Evolutionary conservation across 2,797 vertebrate genomes (phyloP), one percentile per base, ranked within the genome.

Genomic region (Sphenodon punctatus): DNA sequence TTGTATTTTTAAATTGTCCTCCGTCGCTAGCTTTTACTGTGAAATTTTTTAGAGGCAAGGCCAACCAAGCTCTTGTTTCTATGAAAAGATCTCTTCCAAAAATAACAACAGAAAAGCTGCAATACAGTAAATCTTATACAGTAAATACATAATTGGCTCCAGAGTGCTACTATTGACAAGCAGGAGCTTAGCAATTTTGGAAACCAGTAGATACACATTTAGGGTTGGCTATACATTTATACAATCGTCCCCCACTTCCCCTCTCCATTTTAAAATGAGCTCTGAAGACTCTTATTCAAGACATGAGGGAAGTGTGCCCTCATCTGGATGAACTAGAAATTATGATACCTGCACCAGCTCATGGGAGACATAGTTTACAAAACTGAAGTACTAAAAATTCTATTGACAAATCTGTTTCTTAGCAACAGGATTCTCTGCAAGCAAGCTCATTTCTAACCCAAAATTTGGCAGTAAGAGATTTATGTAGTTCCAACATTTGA

Each of bases 401-500:
- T 4, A 1, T 58, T 85, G 72, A 41, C 75, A 36, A 60, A 72
- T 60, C 79, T 72, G 92, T 90, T 87, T 78, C 90, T 80, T 88
- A 93, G 90, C 90, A 93, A 93, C 90, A 74, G 79, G 76, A 78
- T 71, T 39, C 0, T 12, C 17, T 1, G 0, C 10, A 2, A 69
- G 72, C 59, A 80, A 80, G 64, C 84, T 89, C 85, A 76, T 69
- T 87, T 60, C 41, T 2, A 74, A 85, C 59, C 84, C 77, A 75
- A 51, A 82, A 80, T 8, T 77, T 75, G 1, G 30, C 51, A 58
- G 36, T 30, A 49, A 30, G 58, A 86, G 85, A 38, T 34, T 63
- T 58, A 23, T 13, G 20, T 16, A 17, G 30, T 67, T 49, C 73
- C 23, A 67, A 10, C 0, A 0, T 36, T 49, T n/a, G n/a, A n/a